These are phyloP conservation scores for Gobio gobio DNA, from an alignment of 2,113 vertebrate genomes.

Conservation along the genomic window DNA sequence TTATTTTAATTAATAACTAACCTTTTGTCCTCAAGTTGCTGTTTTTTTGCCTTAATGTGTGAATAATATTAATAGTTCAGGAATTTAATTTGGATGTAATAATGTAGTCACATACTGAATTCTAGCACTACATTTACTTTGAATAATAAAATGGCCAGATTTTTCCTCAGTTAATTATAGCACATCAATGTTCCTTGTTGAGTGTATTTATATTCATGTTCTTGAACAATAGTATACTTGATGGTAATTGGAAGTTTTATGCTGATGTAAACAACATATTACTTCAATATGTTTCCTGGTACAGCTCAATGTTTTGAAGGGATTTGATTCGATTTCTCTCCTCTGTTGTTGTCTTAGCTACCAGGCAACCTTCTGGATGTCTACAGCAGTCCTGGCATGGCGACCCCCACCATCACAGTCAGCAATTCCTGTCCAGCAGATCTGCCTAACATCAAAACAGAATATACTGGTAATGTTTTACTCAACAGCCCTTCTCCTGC, in stretches of 20 bases:
- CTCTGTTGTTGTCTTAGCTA: slow-evolving; percentile 64
- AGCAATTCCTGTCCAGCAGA: slow-evolving; percentile 92
- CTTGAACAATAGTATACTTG: background rate
- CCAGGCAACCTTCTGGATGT: slow-evolving; percentile 86
- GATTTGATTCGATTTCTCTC: background rate
- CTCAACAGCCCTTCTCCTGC: background rate
- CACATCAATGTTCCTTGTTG: background rate
- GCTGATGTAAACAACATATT: background rate
- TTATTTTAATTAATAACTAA: background rate
- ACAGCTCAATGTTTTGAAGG: background rate
- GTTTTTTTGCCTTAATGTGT: background rate
- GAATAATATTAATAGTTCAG: background rate
- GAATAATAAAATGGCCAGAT: background rate
- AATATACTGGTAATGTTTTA: slow-evolving; percentile 77
- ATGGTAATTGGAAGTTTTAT: background rate
- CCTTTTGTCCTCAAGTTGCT: background rate
- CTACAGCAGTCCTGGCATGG: slow-evolving; percentile 79
- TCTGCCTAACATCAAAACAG: slow-evolving; percentile 86
- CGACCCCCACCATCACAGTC: slow-evolving; percentile 77
- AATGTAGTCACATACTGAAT: background rate
- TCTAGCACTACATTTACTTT: background rate
- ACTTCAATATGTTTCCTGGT: background rate
- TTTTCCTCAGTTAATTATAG: background rate
- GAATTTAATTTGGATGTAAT: background rate
- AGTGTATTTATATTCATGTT: background rate